Evolutionary conservation across 2,888 invertebrate species (phyloP), one percentile per base, ranked within the genome.

Genomic region (Hanleya hanleyi): DNA sequence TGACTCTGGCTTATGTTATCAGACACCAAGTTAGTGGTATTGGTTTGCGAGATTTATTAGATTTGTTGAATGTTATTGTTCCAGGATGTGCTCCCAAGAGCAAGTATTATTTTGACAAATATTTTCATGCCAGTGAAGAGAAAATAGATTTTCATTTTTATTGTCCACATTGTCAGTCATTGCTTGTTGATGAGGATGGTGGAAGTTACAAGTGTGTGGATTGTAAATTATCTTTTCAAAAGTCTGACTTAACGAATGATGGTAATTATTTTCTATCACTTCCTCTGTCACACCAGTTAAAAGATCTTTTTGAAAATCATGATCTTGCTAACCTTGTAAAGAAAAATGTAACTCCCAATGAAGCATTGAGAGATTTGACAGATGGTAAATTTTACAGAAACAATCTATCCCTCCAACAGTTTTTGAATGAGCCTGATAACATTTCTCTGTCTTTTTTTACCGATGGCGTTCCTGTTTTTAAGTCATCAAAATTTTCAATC

Each of bases 401-500:
- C 22, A 47, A 47, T 47, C n/a, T 22, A 2, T 47, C 47, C 22
- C 47, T 41, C 9, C 18, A 7, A 47, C n/a, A 47, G 18, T 47
- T 7, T 47, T 47, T 47, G 47, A 47, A 47, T n/a, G 47, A 47
- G 7, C 18, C 18, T 7, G 47, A 47, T 47, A 47, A 47, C 47
- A 2, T 47, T 7, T 47, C 47, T 4, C 47, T 7, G 2, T 57
- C 57, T 1, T 57, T 57, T 57, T 57, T 3, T 29, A 57, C 57
- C 15, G 57, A 57, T 57, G 57, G 57, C 15, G 57, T 57, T 57
- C 57, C 57, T 29, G 32, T 57, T 18, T 57, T 57, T 3, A 57
- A 26, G 29, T 57, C 57, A 57, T 57, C 57, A 57, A 57, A 57
- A 26, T 57, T 57, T 57, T 57, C 57, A 2, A 26, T 4, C 32